Conservation (phyloP, 2,113 vertebrate genomes). For the Vicugna pacos region DNA sequence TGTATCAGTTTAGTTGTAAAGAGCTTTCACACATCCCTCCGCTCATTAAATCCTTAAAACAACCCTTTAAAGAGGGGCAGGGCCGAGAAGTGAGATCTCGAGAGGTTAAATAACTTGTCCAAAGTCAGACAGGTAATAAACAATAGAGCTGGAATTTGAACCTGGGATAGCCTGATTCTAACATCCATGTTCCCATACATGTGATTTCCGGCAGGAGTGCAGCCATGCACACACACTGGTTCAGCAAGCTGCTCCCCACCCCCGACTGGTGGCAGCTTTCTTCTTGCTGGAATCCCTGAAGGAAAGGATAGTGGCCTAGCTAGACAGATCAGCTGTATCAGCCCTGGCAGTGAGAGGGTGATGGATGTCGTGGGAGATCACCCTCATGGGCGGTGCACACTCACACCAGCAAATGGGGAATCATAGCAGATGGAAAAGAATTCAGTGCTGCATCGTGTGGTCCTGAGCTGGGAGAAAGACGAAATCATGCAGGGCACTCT, state of each 20-base stretch:
- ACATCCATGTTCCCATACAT: neutral
- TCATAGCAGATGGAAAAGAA: neutral
- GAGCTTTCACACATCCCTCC: neutral
- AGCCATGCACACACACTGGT: neutral
- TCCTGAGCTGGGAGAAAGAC: neutral
- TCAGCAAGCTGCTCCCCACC: neutral
- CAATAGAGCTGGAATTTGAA: neutral
- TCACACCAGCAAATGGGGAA: neutral
- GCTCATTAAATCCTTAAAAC: neutral
- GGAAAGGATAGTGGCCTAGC: neutral
- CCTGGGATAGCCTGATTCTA: neutral
- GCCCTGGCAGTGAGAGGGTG: neutral
- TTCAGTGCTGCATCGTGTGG: neutral
- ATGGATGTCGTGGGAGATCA: neutral
- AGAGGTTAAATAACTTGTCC: neutral
- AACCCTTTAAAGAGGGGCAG: neutral
- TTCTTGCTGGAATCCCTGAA: neutral
- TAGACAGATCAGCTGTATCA: neutral
- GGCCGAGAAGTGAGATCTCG: neutral
- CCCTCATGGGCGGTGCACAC: fast-evolving
- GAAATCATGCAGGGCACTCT: too few relatives aligned
- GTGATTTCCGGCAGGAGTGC: neutral
- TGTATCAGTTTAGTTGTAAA: neutral
- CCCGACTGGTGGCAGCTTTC: neutral
- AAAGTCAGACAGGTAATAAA: neutral